phyloP scores from a whole-genome alignment of 2,888 invertebrate species.

The Dryobota labecula region DNA sequence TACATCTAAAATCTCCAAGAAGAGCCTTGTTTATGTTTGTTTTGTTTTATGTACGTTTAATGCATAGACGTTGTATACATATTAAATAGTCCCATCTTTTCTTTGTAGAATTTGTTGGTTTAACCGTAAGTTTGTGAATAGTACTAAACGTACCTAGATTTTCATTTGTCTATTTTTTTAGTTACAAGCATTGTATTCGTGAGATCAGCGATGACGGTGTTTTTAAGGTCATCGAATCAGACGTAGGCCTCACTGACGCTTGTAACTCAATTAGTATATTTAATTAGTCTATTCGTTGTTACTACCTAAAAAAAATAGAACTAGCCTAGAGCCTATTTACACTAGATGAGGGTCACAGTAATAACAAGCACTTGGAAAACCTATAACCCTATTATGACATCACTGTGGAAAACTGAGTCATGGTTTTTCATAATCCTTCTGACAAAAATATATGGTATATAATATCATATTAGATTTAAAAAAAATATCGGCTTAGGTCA shows the following conservation, averaged over 20 bases:
- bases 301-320: slow-evolving; percentile 34
- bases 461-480: slow-evolving; percentile 3
- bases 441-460: not conserved
- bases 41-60: slow-evolving; percentile 50
- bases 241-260: slow-evolving; percentile 49
- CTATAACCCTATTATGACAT: no score
- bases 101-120: slow-evolving; percentile 51
- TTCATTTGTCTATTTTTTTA: slow-evolving; percentile 44
- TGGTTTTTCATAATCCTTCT: not conserved
- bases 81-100: slow-evolving; percentile 53
- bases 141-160: slow-evolving; percentile 51
- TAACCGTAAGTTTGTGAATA: slow-evolving; percentile 44
- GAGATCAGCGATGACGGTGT: slow-evolving; percentile 81
- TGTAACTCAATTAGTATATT: slow-evolving; percentile 55
- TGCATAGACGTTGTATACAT: slow-evolving; percentile 46
- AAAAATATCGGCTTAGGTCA: not conserved
- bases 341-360: slow-evolving; percentile 22
- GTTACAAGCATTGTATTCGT: slow-evolving; percentile 70
- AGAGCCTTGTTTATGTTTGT: slow-evolving; percentile 56
- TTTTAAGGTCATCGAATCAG: slow-evolving; percentile 73
- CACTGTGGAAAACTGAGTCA: slow-evolving; percentile 6
- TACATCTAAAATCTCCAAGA: slow-evolving; percentile 41
- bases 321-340: slow-evolving; percentile 23
- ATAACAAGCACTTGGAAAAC: slow-evolving; percentile 2
- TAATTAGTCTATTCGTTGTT: slow-evolving; percentile 58